Base-by-base conservation (phyloP, 2,113 vertebrate genomes). In the Bubo blakistoni region DNA sequence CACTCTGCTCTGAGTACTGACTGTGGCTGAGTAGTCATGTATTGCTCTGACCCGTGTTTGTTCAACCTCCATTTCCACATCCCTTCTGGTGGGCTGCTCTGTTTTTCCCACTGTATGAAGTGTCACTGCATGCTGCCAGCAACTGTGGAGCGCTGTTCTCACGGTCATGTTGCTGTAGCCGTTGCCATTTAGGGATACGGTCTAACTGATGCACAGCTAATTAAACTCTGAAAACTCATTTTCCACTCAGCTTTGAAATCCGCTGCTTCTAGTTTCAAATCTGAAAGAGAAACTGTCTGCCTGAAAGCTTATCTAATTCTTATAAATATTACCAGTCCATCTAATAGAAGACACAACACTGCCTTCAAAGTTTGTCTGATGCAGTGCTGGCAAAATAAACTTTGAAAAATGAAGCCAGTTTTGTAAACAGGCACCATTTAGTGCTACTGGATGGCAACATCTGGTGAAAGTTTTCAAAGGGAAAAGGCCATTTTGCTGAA, bases 21-120 rank as follows among this genome's bases (percentile, higher is more conserved):
- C 5, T 7, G 44, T 10, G 49, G 65, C 59, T 44, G 15, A 74
- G 26, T 3, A 38, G 27, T 15, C 0, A 0, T 2, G 5, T 6
- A 40, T 7, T 36, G 76, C 88, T 71, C 67, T 59, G 61, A 72
- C 55, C 51, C 34, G 11, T 2, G 29, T 16, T 27, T 29, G 38
- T 12, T 29, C 52, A 42, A 4, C 27, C n/a, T 84, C 47, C 16
- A 9, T 30, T 67, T 84, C 22, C 38, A 51, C 1, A 0, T 36
- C 57, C 9, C 62, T 34, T 34, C 72, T 81, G 63, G 49, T 9
- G 3, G 3, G 25, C 20, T 27, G n/a, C 9, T 52, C 57, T 65
- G 46, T 84, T 32, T 20, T 10, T 42, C 32, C 10, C 58, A 5
- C 4, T 16, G 4, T 11, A 61, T 5, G 26, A 55, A 42, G 36